phyloP scores from a whole-genome alignment of 2,113 vertebrate species.

The Hippolais icterina region DNA sequence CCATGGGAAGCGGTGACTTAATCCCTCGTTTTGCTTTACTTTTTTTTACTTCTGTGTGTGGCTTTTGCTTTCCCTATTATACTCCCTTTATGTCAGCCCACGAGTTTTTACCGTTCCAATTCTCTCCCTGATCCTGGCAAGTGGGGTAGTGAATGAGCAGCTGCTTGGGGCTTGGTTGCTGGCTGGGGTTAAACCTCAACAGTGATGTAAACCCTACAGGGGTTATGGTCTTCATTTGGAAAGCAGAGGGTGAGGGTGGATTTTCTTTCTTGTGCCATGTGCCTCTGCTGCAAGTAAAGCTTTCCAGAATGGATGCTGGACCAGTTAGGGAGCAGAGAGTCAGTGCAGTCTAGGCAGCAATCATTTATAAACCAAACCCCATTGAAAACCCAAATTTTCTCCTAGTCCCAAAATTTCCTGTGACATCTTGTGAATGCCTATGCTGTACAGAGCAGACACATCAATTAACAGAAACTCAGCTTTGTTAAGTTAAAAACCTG shows the following conservation, averaged over 20 bases:
- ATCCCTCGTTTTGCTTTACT: background rate
- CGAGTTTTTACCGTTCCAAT: background rate
- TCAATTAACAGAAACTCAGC: background rate
- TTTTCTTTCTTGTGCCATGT: background rate
- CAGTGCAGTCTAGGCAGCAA: background rate
- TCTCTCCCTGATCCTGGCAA: background rate
- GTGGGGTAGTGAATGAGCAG: background rate
- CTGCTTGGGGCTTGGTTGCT: background rate
- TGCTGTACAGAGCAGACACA: background rate
- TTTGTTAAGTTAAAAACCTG: background rate
- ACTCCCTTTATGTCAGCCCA: background rate
- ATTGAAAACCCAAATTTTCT: background rate
- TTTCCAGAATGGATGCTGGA: background rate
- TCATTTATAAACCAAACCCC: background rate
- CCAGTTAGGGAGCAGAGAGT: rapidly evolving
- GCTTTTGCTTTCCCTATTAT: background rate
- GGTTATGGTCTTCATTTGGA: background rate
- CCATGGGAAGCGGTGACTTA: background rate
- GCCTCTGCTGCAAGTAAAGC: background rate
- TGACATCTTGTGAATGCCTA: rapidly evolving
- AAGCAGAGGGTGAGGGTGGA: rapidly evolving
- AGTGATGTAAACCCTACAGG: background rate
- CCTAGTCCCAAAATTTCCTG: background rate
- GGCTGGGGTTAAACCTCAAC: background rate
- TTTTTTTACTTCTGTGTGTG: background rate